A percentile compares a stretch with the other conserved stretches of the same genome.
Conservation (phyloP, 2,113 vertebrate species). For the Epinephelus fuscoguttatus region DNA sequence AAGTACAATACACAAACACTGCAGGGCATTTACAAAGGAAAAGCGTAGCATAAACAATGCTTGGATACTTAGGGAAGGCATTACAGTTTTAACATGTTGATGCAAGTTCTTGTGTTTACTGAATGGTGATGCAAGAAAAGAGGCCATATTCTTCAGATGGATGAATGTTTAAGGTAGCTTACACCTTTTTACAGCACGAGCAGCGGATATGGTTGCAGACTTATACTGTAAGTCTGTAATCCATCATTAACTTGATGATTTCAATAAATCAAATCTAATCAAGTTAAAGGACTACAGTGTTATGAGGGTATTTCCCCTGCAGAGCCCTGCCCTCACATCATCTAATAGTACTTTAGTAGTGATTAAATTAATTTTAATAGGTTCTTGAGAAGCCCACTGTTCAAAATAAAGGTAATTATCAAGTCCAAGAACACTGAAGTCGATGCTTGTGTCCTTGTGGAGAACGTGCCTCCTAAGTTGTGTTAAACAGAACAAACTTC, state of each 20-base stretch:
- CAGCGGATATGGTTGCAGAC: background rate
- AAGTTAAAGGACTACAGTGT: constrained; percentile 34
- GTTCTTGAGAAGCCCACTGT: constrained; percentile 22
- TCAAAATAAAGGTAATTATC: constrained; percentile 48
- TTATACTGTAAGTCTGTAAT: background rate
- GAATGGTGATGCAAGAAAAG: background rate
- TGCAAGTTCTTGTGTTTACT: constrained; percentile 10
- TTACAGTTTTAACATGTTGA: constrained; percentile 28
- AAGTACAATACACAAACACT: constrained; percentile 36
- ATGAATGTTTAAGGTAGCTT: background rate
- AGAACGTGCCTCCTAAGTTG: constrained; percentile 1
- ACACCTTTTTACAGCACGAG: background rate
- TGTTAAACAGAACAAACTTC: constrained; percentile 1
- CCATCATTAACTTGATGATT: constrained; percentile 37
- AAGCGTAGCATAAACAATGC: constrained; percentile 3
- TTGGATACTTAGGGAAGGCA: constrained; percentile 16
- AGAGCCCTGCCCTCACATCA: constrained; percentile 29
- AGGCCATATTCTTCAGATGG: background rate
- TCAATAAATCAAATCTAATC: constrained; percentile 45
- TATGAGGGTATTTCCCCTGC: constrained; percentile 11
- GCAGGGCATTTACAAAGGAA: constrained; percentile 28
- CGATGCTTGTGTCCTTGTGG: constrained; percentile 33
- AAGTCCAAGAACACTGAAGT: constrained; percentile 27
- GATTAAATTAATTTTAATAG: constrained; percentile 51
- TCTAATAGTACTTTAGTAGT: constrained; percentile 28